Evolutionary conservation across 2,113 vertebrate species (phyloP).

Genomic region (Hypomesus transpacificus): DNA sequence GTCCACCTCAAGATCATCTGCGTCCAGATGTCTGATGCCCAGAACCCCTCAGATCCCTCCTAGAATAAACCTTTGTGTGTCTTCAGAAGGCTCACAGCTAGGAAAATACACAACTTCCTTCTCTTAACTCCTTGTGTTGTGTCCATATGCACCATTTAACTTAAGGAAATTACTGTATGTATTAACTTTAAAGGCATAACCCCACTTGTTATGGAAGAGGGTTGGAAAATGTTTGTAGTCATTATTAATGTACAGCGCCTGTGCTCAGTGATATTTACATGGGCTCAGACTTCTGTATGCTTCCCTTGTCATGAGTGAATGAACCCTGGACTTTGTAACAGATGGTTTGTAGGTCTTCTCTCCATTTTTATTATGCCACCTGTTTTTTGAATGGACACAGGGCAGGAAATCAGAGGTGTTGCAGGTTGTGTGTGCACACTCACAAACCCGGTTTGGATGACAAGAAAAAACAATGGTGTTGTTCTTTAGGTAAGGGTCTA

Average conservation of each 20-base stretch:
- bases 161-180: too few relatives aligned
- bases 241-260: constrained; percentile 46
- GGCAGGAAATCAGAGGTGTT: neutral
- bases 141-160: neutral
- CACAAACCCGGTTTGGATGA: neutral
- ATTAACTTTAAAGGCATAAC: too few relatives aligned
- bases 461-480: too few relatives aligned
- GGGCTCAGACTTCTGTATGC: constrained; percentile 28
- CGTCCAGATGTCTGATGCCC: too few relatives aligned
- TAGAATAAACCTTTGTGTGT: too few relatives aligned
- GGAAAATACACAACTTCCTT: too few relatives aligned
- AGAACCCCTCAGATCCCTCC: too few relatives aligned
- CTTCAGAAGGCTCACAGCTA: too few relatives aligned
- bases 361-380: constrained; percentile 35
- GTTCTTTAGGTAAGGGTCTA: too few relatives aligned
- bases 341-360: constrained; percentile 27
- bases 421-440: neutral
- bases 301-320: constrained; percentile 32
- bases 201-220: neutral
- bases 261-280: constrained; percentile 35
- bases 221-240: constrained; percentile 30
- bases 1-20: too few relatives aligned
- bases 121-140: too few relatives aligned
- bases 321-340: constrained; percentile 56
- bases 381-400: constrained; percentile 27